Base-by-base conservation (phyloP, 2,113 vertebrate species). In the Leucosticte australis region DNA sequence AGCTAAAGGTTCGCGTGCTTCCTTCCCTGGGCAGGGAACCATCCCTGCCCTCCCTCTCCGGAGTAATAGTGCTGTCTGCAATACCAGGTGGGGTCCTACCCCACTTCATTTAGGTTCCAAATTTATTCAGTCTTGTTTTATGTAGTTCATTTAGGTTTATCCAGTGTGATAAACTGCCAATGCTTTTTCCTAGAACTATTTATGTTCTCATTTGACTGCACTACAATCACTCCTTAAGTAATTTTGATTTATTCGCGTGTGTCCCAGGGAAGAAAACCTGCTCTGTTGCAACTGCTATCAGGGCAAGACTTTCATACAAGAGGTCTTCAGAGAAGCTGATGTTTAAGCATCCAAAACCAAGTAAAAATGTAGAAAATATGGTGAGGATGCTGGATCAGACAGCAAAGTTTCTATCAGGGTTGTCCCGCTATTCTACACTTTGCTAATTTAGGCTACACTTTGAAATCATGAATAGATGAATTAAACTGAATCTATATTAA, bases 1-100 rank as follows among this genome's bases (percentile, higher is more conserved):
- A 94, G 24, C 39, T 27, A 7, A 82, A 82, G 22, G 28, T 49
- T 52, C 18, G 10, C 50, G 9, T 2, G 8, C 27, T 62, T 78
- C 44, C 16, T 30, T 10, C 47, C 21, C 33, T 10, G 5, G 0
- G 33, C 26, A 47, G 0, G 0, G 64, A 87, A 89, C 67, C 26
- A 39, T 10, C 37, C 6, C 39, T 0, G 0, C 14, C 35, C 6
- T 39, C 27, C 31, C 31, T 53, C 13, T 33, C 49, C 27, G 3
- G 39, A 26, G 17, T 33, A 35, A 52, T 53, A 39, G n/a, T 1
- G 13, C 24, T 11, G 65, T 26, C 75, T 69, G 63, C 67, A 71
- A 3, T 27, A 52, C 9, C 30, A 30, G 26, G 23, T 21, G 60
- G 37, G 42, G 13, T 87, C 46, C 52, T 41, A 64, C 42, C 35